Base-by-base conservation (phyloP, 2,888 invertebrate genomes). In the Archips crataeganus region DNA sequence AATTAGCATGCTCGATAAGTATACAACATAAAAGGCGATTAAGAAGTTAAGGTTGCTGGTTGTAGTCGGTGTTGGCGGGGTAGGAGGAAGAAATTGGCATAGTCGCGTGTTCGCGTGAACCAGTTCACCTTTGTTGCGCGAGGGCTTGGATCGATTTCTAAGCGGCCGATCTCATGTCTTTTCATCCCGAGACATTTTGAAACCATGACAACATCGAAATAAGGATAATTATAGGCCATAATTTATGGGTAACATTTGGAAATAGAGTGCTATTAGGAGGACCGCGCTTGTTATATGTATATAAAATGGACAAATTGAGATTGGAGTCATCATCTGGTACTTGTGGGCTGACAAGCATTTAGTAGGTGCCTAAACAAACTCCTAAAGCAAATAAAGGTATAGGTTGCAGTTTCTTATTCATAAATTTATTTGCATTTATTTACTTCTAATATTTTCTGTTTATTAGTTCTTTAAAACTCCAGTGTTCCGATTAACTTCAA, bases 141-240 rank as follows among this genome's bases (percentile, higher is more conserved):
- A 79, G 78, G 74, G 75, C 74, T 70, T 65, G 76, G 77, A 87
- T 88, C 87, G 88, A 89, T 87, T 85, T 77, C 78, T 75, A 81
- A 85, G 80, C 81, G 79, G 84, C 82, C 85, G 86, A 84, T 86
- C 82, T 82, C 83, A 80, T 78, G 79, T 82, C 84, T 85, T 85
- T 85, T 83, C 84, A 86, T 86, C 83, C 82, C 79, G 81, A 78
- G 81, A 82, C 79, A 80, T 84, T 83, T 84, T 78, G 80, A 81
- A 84, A 80, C 79, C 75, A 76, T 76, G 77, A 79, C 80, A 70
- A 80, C 80, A 75, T 78, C 69, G 75, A 76, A 75, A 80, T 76
- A 70, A 57, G 11, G 32, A 57, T 11, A 6, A 39, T 39, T 3
- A 39, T 39, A 5, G 39, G 5, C 39, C 39, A 39, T 39, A 23